Evolutionary conservation across 2,888 invertebrate species (phyloP), one percentile per base, ranked within the genome.

Genomic region (Dryobota labecula): DNA sequence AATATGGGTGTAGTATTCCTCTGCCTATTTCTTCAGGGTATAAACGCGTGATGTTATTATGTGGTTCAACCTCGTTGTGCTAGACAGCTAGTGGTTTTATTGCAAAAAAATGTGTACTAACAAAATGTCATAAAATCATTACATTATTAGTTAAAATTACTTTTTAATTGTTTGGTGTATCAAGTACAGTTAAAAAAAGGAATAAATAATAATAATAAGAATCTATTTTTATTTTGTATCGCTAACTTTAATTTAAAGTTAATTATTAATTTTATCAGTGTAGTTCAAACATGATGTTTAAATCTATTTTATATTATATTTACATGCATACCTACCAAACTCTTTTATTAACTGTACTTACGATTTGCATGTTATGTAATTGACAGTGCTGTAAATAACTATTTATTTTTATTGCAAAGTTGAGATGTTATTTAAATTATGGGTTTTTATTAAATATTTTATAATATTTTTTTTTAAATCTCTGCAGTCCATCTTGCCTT

Each of bases 31-130:
- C 18, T 24, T 51, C 1, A 6, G 1, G 2, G 15, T 8, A 51
- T 27, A 20, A 4, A 33, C 15, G 47, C 8, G 41, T 51, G 18
- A 36, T 24, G 6, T 49, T 27, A 18, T 49, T 27, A 18, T n/a
- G 0, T 20, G 9, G 30, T 33, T 53, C 30, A 47, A 47, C 6
- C 0, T 33, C n/a, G n/a, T n/a, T 54, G 5, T 54, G 45, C 45
- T 63, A 47, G 73, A 72, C 62, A 72, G 62, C 73, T 73, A 63
- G 73, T 47, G 54, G 33, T 73, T 41, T 72, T 53, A 53, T 60
- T 24, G 60, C 24, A 0, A 9, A 33, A 33, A 54, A 24, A 11
- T 62, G 20, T 53, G 11, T 62, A 45, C 38, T 45, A 24, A 51
- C 18, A 27, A 27, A 27, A 61, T 72, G 20, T 30, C 27, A 38